Conservation (phyloP, 2,797 vertebrate species). For the Platalea minor region DNA sequence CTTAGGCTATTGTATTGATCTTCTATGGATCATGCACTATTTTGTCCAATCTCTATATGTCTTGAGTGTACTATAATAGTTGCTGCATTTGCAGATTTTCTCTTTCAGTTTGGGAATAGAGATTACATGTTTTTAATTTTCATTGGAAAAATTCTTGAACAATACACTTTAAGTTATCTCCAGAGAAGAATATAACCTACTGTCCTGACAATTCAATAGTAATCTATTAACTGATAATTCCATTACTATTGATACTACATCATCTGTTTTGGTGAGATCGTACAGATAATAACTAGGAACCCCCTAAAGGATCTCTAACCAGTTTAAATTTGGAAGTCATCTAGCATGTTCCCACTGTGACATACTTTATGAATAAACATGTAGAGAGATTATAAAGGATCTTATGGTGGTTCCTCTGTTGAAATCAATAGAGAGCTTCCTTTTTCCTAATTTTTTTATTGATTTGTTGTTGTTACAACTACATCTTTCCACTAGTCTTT, state of each 20-base stretch:
- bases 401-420: neutral
- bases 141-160: slow-evolving; percentile 46
- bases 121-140: slow-evolving; percentile 44
- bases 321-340: slow-evolving; percentile 50
- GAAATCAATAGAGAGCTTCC: neutral
- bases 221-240: slow-evolving; percentile 73
- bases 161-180: slow-evolving; percentile 52
- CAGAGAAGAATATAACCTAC: slow-evolving; percentile 48
- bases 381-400: neutral
- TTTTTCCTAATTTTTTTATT: neutral
- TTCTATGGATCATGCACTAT: neutral
- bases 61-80: neutral
- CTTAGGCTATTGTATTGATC: neutral
- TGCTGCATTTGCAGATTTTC: slow-evolving; percentile 18
- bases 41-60: neutral
- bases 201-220: slow-evolving; percentile 61
- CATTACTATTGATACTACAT: slow-evolving; percentile 67
- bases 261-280: slow-evolving; percentile 56
- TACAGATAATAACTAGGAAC: neutral
- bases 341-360: neutral
- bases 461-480: neutral
- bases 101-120: slow-evolving; percentile 31
- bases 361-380: neutral
- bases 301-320: slow-evolving; percentile 40
- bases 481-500: neutral